Conservation (phyloP, 30 jellyfish, hydroid and myxozoan species). For the Pelagia noctiluca region DNA sequence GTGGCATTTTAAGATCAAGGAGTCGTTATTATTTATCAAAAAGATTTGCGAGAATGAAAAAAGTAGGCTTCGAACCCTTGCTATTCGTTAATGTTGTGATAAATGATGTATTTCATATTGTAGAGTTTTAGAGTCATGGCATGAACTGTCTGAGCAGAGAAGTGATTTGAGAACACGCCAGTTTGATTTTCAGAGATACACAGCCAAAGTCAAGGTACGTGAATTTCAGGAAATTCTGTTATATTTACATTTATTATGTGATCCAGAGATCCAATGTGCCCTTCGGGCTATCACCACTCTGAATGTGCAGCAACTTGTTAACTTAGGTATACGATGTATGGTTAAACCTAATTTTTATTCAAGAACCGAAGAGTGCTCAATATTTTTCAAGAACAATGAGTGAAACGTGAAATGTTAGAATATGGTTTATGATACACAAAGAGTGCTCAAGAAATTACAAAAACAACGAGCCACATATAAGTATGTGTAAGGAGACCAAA, state of each 20-base stretch:
- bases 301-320: background rate
- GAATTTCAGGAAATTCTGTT: background rate
- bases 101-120: background rate
- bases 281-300: background rate
- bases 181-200: slow-evolving; percentile 21
- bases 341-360: too few species aligned
- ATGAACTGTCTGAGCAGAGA: slow-evolving; percentile 42
- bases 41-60: too few species aligned
- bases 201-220: slow-evolving; percentile 44
- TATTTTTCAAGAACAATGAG: too few species aligned
- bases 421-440: too few species aligned
- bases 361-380: too few species aligned
- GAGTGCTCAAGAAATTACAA: too few species aligned
- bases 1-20: too few species aligned
- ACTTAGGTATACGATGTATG: background rate
- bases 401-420: too few species aligned
- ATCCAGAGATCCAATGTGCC: background rate
- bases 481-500: too few species aligned
- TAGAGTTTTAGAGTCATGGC: slow-evolving; percentile 54
- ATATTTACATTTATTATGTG: too few species aligned
- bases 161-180: slow-evolving; percentile 27
- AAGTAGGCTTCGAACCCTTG: background rate
- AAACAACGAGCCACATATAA: too few species aligned
- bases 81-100: background rate
- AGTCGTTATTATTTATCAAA: too few species aligned